These are phyloP conservation scores for Eciton burchellii DNA, from an alignment of 1,140 invertebrate genomes.

Conservation along the genomic window DNA sequence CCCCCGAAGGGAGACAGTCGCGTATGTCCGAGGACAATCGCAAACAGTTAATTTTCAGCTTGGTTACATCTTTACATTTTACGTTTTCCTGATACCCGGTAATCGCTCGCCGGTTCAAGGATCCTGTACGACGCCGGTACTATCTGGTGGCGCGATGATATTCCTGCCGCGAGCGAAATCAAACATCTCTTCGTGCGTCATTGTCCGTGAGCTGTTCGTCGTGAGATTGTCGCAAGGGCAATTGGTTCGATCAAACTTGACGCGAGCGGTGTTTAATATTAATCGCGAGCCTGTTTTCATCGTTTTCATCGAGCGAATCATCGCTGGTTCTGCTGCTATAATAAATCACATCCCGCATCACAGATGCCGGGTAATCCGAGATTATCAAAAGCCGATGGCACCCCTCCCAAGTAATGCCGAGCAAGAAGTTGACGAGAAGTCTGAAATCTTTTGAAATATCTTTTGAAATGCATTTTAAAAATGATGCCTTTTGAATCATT, in stretches of 20 bases:
- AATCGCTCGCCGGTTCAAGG: neutral
- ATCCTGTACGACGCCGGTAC: neutral
- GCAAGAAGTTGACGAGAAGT: no score
- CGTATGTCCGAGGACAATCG: neutral
- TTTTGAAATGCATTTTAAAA: no score
- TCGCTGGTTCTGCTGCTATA: no score
- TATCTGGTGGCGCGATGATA: neutral
- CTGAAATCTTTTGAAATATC: no score
- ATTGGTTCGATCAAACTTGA: neutral
- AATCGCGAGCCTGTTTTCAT: neutral
- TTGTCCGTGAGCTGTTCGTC: neutral
- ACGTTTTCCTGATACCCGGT: slow-evolving; percentile 41
- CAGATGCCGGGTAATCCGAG: no score
- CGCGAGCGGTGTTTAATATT: no score
- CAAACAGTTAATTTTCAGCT: slow-evolving; percentile 43
- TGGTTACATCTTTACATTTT: slow-evolving; percentile 30
- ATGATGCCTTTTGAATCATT: no score
- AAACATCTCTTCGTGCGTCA: neutral
- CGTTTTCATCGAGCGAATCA: neutral
- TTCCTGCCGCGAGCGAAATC: neutral
- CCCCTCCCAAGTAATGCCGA: no score
- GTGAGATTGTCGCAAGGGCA: neutral
- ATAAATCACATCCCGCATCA: no score
- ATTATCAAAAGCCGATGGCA: no score
- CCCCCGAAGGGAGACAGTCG: no score